These are phyloP conservation scores for Nycticryphes semicollaris DNA, from an alignment of 2,113 vertebrate species.

Conservation along the genomic window DNA sequence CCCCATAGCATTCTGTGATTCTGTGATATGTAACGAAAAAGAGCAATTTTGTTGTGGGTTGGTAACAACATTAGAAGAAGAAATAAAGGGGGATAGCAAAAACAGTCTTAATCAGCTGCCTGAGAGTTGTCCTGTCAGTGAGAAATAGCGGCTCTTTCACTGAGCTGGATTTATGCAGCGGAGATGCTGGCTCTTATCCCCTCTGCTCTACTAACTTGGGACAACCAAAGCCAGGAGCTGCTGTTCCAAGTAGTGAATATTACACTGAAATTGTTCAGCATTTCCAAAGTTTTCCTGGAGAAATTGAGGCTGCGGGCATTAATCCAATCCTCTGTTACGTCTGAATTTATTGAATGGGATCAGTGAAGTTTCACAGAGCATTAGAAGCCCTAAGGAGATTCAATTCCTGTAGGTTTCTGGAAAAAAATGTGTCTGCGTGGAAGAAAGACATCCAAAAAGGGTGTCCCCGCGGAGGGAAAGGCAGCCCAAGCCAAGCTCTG, in stretches of 20 bases:
- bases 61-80: background rate
- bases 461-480: background rate
- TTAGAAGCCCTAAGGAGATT: background rate
- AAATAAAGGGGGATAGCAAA: background rate
- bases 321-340: background rate
- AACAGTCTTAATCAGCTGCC: background rate
- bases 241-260: background rate
- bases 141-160: background rate
- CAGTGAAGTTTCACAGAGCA: background rate
- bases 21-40: fast-evolving
- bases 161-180: background rate
- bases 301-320: background rate
- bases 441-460: background rate
- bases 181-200: background rate
- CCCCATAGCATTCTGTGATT: too few relatives aligned
- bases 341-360: background rate
- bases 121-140: background rate
- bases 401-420: background rate
- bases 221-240: background rate
- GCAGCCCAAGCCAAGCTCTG: background rate
- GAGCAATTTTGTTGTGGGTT: background rate
- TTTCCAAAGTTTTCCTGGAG: background rate
- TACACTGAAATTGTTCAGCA: background rate
- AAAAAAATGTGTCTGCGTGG: background rate
- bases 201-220: background rate